phyloP scores from a whole-genome alignment of 2,888 invertebrate genomes.

The Lordiphosa andalusiaca region DNA sequence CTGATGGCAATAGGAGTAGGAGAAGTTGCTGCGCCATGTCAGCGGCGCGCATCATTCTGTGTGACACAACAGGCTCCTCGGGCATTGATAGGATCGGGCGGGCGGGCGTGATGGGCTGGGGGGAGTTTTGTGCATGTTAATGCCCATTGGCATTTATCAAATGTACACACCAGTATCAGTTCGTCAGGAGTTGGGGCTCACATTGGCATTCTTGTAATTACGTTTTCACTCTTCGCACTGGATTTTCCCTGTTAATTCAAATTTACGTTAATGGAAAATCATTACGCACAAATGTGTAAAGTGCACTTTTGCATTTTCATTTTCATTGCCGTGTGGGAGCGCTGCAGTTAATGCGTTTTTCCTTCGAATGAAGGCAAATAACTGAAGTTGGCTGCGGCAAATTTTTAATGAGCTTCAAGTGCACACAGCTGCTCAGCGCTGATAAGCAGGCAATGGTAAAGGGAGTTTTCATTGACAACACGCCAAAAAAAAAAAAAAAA shows the following conservation, averaged over 20 bases:
- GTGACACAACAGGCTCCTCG: slow-evolving; percentile 28
- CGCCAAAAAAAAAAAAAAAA: too few relatives aligned
- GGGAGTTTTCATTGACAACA: slow-evolving; percentile 10
- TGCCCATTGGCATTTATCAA: slow-evolving; percentile 68
- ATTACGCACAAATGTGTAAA: slow-evolving; percentile 74
- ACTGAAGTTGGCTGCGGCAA: slow-evolving; percentile 42
- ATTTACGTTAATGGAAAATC: slow-evolving; percentile 76
- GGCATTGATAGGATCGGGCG: slow-evolving; percentile 12
- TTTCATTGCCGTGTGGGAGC: slow-evolving; percentile 31
- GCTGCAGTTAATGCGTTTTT: slow-evolving; percentile 56
- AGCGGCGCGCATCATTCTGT: slow-evolving; percentile 7
- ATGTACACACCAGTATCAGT: slow-evolving; percentile 8
- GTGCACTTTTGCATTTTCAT: slow-evolving; percentile 59
- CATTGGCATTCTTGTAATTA: slow-evolving; percentile 65
- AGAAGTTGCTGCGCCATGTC: slow-evolving; percentile 2
- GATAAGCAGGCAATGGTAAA: slow-evolving; percentile 39
- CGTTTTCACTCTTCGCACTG: slow-evolving; percentile 47
- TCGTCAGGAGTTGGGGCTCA: slow-evolving; percentile 19
- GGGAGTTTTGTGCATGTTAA: slow-evolving; percentile 48
- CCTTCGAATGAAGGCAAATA: slow-evolving; percentile 34
- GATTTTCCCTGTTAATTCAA: slow-evolving; percentile 61
- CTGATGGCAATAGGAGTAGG: not conserved
- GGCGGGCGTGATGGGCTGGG: too few relatives aligned
- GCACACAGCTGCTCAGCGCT: slow-evolving; percentile 49
- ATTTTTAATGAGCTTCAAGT: slow-evolving; percentile 73